Base-by-base conservation (phyloP, 2,113 vertebrate genomes). In the Halcyon senegalensis region DNA sequence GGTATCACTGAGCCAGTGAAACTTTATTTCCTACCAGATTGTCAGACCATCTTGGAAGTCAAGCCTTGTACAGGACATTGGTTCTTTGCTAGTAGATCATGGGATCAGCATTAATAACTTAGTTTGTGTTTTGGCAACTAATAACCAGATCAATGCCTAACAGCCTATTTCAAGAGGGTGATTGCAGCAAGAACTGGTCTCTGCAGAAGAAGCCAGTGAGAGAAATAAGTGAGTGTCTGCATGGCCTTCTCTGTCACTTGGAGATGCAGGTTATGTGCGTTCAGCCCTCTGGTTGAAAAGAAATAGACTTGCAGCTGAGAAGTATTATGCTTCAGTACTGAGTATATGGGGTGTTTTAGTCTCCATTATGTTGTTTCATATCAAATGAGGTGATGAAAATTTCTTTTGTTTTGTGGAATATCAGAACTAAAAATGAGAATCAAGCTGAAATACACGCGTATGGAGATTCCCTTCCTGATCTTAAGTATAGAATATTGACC, bases 191-290 rank as follows among this genome's bases (percentile, higher is more conserved):
- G 33, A 63, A 31, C 10, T 13, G 11, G 17, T 50, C 33, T 24
- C 63, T 50, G 46, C 13, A 83, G 46, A 62, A 70, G 20, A 16
- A 35, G 15, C 31, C 33, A 56, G 28, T 27, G 33, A 58, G 14
- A 28, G 37, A 46, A 72, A 73, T n/a, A 46, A 43, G 24, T 19
- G 35, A 43, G 24, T 19, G 35, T 16, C 41, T 58, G 35, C 9
- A 7, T 6, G 10, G 31, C 25, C 11, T 37, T 35, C 35, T 58
- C 2, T 1, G 50, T 33, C 3, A 2, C 37, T n/a, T 55, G 33
- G 25, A 64, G 39, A 21, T 18, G 6, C 0, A 1, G 3, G 24
- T 63, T 67, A 13, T 0, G 0, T 46, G 19, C 11, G 7, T 37
- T 87, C 55, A 56, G 10, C 4, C 21, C 39, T 77, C 50, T 33